phyloP scores from a whole-genome alignment of 2,888 invertebrate genomes.

The Drosophila falleni region DNA sequence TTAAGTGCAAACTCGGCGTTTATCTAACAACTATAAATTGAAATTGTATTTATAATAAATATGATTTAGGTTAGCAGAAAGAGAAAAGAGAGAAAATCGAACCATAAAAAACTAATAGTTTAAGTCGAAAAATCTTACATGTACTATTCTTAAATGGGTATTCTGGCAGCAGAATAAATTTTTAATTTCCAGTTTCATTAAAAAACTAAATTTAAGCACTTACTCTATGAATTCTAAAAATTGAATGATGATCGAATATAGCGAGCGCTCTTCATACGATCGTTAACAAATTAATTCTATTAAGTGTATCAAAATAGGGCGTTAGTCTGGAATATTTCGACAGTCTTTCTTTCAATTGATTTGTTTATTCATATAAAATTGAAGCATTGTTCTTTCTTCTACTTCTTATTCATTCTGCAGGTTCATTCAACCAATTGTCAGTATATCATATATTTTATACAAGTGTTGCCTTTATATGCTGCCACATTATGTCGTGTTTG shows the following conservation, averaged over 20 bases:
- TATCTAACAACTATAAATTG: not conserved
- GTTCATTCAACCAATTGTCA: conserved; percentile 37
- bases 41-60: not conserved
- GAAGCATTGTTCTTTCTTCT: not conserved
- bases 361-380: not conserved
- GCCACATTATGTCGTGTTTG: conserved; percentile 2
- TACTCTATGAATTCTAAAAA: too few species aligned
- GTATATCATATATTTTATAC: conserved; percentile 34
- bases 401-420: not conserved
- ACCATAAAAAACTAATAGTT: too few species aligned
- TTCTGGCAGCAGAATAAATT: too few species aligned
- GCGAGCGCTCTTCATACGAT: not conserved
- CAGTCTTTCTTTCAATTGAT: not conserved
- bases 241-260: too few species aligned
- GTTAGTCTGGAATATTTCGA: not conserved
- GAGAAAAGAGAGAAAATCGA: not conserved
- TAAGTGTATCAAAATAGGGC: not conserved
- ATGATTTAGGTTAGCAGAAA: not conserved
- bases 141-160: too few species aligned
- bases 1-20: not conserved
- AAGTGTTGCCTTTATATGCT: conserved; percentile 6
- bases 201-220: too few species aligned
- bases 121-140: too few species aligned
- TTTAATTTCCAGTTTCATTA: too few species aligned
- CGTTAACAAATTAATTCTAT: not conserved